Evolutionary conservation across 2,888 invertebrate genomes (phyloP).

Genomic region (Ormyrus labotus): DNA sequence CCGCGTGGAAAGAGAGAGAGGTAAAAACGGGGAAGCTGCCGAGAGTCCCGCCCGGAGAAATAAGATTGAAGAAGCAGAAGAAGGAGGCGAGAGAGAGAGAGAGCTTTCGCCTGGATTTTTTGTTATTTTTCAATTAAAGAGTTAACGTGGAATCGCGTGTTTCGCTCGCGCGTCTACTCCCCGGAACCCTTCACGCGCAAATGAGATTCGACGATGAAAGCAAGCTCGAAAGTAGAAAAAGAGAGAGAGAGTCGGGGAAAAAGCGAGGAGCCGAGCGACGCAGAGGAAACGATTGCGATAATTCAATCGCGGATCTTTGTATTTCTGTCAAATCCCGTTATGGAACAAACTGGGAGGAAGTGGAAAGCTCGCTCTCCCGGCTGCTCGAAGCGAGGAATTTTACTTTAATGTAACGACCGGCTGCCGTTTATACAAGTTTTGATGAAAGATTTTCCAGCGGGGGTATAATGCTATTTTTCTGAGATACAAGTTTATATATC

Average conservation of each 20-base stretch:
- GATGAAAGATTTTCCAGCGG: too few species aligned
- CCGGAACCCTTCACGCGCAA: slow-evolving; percentile 60
- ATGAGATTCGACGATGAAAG: slow-evolving; percentile 62
- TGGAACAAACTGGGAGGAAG: not conserved
- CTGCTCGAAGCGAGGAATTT: too few species aligned
- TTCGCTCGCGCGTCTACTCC: slow-evolving; percentile 50
- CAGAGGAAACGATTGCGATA: slow-evolving; percentile 63
- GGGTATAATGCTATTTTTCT: too few species aligned
- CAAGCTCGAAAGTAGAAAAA: slow-evolving; percentile 11
- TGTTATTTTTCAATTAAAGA: slow-evolving; percentile 56
- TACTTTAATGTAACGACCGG: too few species aligned
- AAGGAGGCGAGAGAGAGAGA: not conserved
- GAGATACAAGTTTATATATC: too few species aligned
- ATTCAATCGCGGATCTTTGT: slow-evolving; percentile 65
- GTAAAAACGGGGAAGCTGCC: slow-evolving; percentile 1
- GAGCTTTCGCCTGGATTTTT: slow-evolving; percentile 25
- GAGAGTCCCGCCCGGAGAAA: not conserved
- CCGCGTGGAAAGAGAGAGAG: slow-evolving; percentile 11
- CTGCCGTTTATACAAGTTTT: too few species aligned
- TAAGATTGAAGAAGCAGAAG: slow-evolving; percentile 32
- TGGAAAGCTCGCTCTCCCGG: too few species aligned
- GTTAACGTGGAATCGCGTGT: slow-evolving; percentile 37
- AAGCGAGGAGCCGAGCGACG: slow-evolving; percentile 46
- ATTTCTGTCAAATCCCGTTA: slow-evolving; percentile 66
- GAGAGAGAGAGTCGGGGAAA: not conserved